Evolutionary conservation across 1,140 invertebrate genomes (phyloP).

Genomic region (Steinernema feltiae): DNA sequence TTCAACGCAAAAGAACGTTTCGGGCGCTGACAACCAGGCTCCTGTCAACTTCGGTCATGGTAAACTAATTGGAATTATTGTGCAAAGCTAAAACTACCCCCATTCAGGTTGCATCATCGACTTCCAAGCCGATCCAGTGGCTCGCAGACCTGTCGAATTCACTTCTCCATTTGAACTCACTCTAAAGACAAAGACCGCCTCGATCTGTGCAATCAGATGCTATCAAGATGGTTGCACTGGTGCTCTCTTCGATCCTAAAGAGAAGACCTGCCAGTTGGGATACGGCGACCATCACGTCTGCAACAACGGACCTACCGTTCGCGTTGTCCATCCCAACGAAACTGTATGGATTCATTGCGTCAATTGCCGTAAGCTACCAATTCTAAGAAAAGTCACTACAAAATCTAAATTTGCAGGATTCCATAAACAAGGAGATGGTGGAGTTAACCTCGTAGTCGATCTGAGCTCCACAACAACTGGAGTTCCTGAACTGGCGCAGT

Average conservation of each 20-base stretch:
- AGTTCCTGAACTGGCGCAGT: no score
- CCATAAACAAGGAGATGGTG: conserved; percentile 17
- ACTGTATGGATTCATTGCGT: conserved; percentile 31
- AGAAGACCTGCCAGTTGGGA: conserved; percentile 25
- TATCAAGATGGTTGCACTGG: conserved; percentile 37
- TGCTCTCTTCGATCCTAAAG: conserved; percentile 32
- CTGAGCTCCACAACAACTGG: not conserved
- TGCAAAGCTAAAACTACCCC: not conserved
- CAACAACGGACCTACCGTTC: conserved; percentile 4
- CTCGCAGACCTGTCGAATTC: conserved; percentile 21
- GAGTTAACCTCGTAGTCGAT: conserved; percentile 11
- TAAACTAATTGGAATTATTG: not conserved
- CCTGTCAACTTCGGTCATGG: not conserved
- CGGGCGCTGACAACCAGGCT: not conserved
- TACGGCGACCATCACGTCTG: conserved; percentile 31
- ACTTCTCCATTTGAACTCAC: conserved; percentile 24
- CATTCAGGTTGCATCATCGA: conserved; percentile 30
- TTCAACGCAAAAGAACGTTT: conserved; percentile 7
- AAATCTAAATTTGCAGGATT: conserved; percentile 24
- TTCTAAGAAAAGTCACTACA: not conserved
- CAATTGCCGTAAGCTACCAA: conserved; percentile 22
- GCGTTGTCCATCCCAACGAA: conserved; percentile 18
- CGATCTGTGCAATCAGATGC: conserved; percentile 30
- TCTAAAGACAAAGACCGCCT: conserved; percentile 22
- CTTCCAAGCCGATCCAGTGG: conserved; percentile 27